Percentiles rank a stretch among this genome's conserved stretches.
Evolutionary conservation across 1,140 invertebrate species (phyloP).

Genomic region (Tetragonula clypearis): DNA sequence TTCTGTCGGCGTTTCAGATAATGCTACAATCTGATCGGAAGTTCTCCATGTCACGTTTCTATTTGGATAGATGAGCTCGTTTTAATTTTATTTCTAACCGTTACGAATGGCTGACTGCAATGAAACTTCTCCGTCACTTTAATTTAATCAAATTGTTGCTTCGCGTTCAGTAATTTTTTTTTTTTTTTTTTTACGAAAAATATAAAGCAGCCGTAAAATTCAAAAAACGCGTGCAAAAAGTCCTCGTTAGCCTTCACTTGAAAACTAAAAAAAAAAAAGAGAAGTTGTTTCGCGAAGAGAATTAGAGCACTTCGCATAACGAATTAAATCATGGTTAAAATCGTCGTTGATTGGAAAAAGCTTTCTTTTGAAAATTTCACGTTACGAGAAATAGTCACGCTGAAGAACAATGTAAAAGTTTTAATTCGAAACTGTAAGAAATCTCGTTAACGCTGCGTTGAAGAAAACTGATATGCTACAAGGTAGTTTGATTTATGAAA

Average conservation of each 20-base stretch:
- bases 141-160: background rate
- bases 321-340: background rate
- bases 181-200: background rate
- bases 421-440: background rate
- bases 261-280: background rate
- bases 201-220: background rate
- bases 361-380: background rate
- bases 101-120: background rate
- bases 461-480: background rate
- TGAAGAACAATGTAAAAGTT: background rate
- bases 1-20: slow-evolving; percentile 20
- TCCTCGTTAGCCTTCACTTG: background rate
- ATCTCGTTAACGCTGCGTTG: background rate
- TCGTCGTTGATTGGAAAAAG: background rate
- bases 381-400: background rate
- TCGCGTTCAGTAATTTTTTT: background rate
- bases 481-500: background rate
- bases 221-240: background rate
- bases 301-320: background rate
- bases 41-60: background rate
- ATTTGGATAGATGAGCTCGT: background rate
- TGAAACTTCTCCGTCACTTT: background rate
- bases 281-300: background rate
- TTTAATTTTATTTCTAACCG: background rate
- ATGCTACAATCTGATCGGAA: background rate